Evolutionary conservation across 2,888 invertebrate species (phyloP), one percentile per base, ranked within the genome.

Genomic region (Ecliptopera silaceata): DNA sequence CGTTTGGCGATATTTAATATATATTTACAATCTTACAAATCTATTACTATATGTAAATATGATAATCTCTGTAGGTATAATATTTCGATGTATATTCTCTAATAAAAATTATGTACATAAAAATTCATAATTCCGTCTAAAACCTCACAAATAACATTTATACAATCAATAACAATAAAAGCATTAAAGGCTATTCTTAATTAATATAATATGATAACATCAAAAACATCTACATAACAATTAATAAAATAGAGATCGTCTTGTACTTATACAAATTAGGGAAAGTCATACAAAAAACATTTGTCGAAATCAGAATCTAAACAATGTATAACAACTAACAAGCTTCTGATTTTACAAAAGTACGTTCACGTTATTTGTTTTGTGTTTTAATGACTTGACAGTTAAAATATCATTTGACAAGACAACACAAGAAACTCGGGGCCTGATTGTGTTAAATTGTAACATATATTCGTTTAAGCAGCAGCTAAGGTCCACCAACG

Each of bases 181-280:
- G 20, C 12, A 41, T 12, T 41, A 22, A 22, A 41, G n/a, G n/a
- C 12, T 12, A 12, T n/a, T 29, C 26, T 38, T 45, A 45, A 29
- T 29, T 26, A 54, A 6, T 1, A 31, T 34, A 46, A 47, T 47
- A 54, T 42, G 13, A 15, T 31, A 42, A 47, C 31, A 39, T 41
- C 11, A 47, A 54, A 47, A 43, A 48, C 36, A 38, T 13, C 15
- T 55, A 49, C 26, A 20, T 43, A 41, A 54, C 29, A 22, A n/a
- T 36, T 26, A 12, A 15, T 42, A 43, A 54, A 12, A 39, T 32
- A 44, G 61, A 61, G 61, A 61, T 61, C 59, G 42, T 42, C 47
- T 44, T 62, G 46, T 54, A 56, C 55, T 52, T 46, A 51, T 20
- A 42, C 8, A 47, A 47, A 38, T 32, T 43, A 36, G n/a, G n/a